A percentile compares a stretch with the other conserved stretches of the same genome.
These are phyloP conservation scores for Nanorana parkeri DNA, from an alignment of 2,113 vertebrate genomes.

Conservation along the genomic window DNA sequence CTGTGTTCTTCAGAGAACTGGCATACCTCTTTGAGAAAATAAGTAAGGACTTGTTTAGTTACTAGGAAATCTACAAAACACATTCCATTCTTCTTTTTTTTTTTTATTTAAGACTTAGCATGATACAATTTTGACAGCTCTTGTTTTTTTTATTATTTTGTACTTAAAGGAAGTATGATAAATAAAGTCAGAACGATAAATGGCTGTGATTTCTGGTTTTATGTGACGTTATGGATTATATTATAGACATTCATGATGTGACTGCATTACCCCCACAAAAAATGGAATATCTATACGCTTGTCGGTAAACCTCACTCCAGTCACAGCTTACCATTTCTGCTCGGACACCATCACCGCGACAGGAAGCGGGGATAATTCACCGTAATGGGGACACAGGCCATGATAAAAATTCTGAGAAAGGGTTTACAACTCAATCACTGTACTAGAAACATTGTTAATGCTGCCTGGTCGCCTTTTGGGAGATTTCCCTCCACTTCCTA, in stretches of 20 bases:
- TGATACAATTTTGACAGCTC: neutral
- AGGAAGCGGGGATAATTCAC: too few relatives aligned
- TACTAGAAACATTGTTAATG: too few relatives aligned
- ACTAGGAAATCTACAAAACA: neutral
- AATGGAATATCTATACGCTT: too few relatives aligned
- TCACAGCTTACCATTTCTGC: too few relatives aligned
- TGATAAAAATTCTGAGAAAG: too few relatives aligned
- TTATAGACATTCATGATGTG: neutral
- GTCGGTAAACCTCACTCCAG: too few relatives aligned
- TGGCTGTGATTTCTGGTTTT: neutral
- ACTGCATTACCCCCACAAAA: neutral
- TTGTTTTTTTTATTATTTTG: constrained; percentile 44
- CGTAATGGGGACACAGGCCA: too few relatives aligned
- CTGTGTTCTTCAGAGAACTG: neutral
- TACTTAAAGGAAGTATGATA: constrained; percentile 27
- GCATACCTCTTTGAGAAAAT: neutral
- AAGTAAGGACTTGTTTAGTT: neutral
- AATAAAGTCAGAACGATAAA: constrained; percentile 40
- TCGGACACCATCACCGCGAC: too few relatives aligned
- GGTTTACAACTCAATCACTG: too few relatives aligned
- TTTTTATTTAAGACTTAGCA: constrained; percentile 21
- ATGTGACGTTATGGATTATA: too few relatives aligned
- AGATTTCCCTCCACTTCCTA: too few relatives aligned
- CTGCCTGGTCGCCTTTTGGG: too few relatives aligned
- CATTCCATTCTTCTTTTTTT: constrained; percentile 37